Conservation (phyloP, 2,113 vertebrate species). For the Theristicus caerulescens region DNA sequence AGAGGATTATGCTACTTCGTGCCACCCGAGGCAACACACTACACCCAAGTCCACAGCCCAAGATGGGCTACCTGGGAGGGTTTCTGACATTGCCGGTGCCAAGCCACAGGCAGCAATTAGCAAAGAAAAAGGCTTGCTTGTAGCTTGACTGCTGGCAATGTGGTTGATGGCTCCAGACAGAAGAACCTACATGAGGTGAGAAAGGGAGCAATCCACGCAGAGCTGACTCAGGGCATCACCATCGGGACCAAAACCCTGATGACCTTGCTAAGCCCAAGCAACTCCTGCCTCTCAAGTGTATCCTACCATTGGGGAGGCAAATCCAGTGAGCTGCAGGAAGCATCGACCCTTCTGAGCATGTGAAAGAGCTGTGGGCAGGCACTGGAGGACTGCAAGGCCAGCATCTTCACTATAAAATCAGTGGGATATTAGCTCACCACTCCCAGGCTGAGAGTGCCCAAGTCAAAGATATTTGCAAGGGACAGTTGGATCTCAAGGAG, state of each 20-base stretch:
- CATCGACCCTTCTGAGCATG: not conserved
- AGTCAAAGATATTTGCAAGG: not conserved
- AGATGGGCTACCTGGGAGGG: conserved; percentile 58
- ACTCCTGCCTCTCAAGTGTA: not conserved
- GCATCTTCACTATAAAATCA: not conserved
- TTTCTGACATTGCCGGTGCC: conserved; percentile 29
- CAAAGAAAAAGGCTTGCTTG: not conserved
- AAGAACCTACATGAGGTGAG: not conserved
- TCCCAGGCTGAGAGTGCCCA: not conserved
- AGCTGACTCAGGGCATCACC: not conserved
- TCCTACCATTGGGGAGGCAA: not conserved
- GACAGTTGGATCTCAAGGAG: not conserved
- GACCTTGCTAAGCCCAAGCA: not conserved
- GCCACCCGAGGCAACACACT: conserved; percentile 26
- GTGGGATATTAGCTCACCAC: not conserved
- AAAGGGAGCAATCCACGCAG: not conserved
- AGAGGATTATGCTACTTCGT: not conserved
- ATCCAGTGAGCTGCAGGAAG: not conserved
- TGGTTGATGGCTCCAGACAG: not conserved
- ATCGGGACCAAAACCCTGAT: not conserved
- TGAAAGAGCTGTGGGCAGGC: not conserved
- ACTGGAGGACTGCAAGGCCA: not conserved
- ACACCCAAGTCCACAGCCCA: conserved; percentile 37
- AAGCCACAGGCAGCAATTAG: conserved; percentile 50
- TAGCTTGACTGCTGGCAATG: conserved; percentile 26